Base-by-base conservation (phyloP, 2,797 vertebrate genomes). In the Brotogeris chrysoptera region DNA sequence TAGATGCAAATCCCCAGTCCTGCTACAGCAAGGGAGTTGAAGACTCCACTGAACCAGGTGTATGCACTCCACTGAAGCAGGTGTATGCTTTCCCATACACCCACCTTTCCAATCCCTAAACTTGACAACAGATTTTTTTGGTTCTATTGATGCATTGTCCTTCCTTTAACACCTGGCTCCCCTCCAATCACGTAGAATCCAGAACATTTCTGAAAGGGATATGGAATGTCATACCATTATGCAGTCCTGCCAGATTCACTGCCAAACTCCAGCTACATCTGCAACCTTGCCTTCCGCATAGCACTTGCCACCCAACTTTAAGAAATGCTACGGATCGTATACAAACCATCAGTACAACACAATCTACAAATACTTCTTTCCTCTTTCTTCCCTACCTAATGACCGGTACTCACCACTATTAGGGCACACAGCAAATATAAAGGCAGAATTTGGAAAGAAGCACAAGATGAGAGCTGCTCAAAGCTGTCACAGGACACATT, bases 251-350 rank as follows among this genome's bases (percentile, higher is more conserved):
- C 27, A 68, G 30, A 28, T 28, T 18, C 6, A 39, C 30, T 3
- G 36, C 36, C 65, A 57, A 81, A 71, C 39, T 34, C n/a, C 80
- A 90, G 6, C 46, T 28, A 65, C 4, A 21, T 5, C 47, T 27
- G 81, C 0, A 0, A 19, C n/a, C 28, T 49, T 79, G 41, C 17
- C 47, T 47, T 73, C 47, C 57, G 43, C 2, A 0, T 0, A 11
- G 38, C 36, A 46, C 21, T 46, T 2, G 1, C 39, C 34, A 79
- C 27, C 41, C 43, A 52, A 16, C 38, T 73, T 49, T 6, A 50
- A 79, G 46, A 86, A 92, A 78, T 23, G 13, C 60, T 36, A 44
- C 1, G 7, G 24, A 57, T 71, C 15, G 52, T 2, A 64, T 2
- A 44, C 13, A 78, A 85, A n/a, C 39, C 25, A 87, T 8, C 4